A percentile compares a stretch with the other conserved stretches of the same genome.
These are phyloP conservation scores for Euclidia mi DNA, from an alignment of 2,888 invertebrate species.

Conservation along the genomic window DNA sequence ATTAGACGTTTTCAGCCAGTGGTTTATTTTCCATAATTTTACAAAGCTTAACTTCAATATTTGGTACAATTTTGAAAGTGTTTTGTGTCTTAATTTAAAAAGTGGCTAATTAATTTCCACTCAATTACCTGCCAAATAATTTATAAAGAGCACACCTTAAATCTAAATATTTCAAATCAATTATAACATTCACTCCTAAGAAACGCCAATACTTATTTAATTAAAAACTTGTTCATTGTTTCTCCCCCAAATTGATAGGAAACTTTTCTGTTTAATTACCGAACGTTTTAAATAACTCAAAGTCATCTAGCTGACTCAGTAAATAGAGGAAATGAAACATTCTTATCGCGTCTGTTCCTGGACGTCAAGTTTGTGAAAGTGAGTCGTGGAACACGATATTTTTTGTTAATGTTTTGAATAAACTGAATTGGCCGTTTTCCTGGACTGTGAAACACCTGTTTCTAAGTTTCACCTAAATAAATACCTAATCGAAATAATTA, in stretches of 20 bases:
- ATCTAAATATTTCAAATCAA: conserved; percentile 64
- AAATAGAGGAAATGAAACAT: conserved; percentile 54
- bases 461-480: too few species aligned
- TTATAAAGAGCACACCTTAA: conserved; percentile 19
- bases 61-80: too few species aligned
- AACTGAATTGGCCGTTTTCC: too few species aligned
- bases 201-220: conserved; percentile 76
- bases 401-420: too few species aligned
- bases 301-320: conserved; percentile 61
- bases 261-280: conserved; percentile 67
- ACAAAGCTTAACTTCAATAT: too few species aligned
- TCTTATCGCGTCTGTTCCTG: conserved; percentile 27
- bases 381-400: too few species aligned
- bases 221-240: conserved; percentile 74
- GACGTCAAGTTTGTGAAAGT: too few species aligned
- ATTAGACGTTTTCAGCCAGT: too few species aligned
- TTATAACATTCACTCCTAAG: conserved; percentile 61
- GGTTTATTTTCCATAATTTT: too few species aligned
- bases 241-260: conserved; percentile 52
- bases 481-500: too few species aligned
- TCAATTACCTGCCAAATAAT: background rate
- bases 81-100: too few species aligned
- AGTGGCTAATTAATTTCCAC: background rate
- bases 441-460: too few species aligned
- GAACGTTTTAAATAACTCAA: conserved; percentile 67